Percentiles rank a stretch among this genome's conserved stretches.
Evolutionary conservation across 2,888 invertebrate genomes (phyloP).

Genomic region (Zygothrica quintamaculata): DNA sequence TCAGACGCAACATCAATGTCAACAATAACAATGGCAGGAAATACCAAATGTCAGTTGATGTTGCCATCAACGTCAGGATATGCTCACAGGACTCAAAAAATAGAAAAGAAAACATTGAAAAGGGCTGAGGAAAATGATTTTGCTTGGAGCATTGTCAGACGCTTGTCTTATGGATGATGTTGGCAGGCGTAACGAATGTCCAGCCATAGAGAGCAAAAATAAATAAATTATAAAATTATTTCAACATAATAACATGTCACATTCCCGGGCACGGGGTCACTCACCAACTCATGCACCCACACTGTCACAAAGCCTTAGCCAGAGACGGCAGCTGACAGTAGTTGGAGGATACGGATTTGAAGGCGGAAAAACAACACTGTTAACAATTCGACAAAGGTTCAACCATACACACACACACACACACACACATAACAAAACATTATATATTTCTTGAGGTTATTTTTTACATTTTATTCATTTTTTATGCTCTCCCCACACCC

Average conservation of each 20-base stretch:
- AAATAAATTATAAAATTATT: conserved; percentile 84
- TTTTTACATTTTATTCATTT: conserved; percentile 76
- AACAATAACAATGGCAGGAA: conserved; percentile 56
- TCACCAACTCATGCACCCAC: too few relatives aligned
- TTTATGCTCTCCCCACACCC: conserved; percentile 38
- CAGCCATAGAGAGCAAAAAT: conserved; percentile 59
- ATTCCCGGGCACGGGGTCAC: conserved; percentile 38
- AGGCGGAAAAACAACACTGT: conserved; percentile 62
- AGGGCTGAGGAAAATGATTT: conserved; percentile 39
- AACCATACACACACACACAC: too few relatives aligned
- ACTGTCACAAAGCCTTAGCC: too few relatives aligned
- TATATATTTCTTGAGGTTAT: conserved; percentile 70
- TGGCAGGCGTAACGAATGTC: conserved; percentile 69
- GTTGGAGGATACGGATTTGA: conserved; percentile 19
- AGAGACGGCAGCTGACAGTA: conserved; percentile 4
- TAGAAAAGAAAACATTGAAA: too few relatives aligned
- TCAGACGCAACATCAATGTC: not conserved
- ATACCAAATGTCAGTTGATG: conserved; percentile 63
- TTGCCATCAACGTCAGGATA: conserved; percentile 61
- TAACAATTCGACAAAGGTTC: conserved; percentile 62
- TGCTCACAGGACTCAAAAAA: conserved; percentile 35
- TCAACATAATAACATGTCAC: conserved; percentile 84
- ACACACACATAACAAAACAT: too few relatives aligned
- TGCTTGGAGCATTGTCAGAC: conserved; percentile 33
- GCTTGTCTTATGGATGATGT: conserved; percentile 32